Base-by-base conservation (phyloP, 2,113 vertebrate species). In the Colaptes auratus region DNA sequence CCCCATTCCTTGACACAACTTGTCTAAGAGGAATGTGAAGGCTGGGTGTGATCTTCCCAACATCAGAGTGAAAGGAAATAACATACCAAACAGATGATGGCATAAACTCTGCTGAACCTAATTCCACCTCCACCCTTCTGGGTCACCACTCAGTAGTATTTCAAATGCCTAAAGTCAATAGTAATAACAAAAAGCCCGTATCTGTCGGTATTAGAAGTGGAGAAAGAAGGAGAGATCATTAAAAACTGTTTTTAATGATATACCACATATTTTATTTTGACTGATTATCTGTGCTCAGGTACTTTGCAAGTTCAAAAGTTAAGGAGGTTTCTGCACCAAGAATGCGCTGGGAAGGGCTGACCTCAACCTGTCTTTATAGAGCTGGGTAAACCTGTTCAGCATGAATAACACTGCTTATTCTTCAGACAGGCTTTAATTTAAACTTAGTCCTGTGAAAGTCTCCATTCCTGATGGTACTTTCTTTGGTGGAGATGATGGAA, bases 1-100 rank as follows among this genome's bases (percentile, higher is more conserved):
- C 28, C 63, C 90, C 87, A 96, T 96, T 94, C 97, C 95, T 97
- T 98, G 98, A 97, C 95, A 96, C 79, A 78, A 97, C 98, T 97
- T 98, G 97, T 96, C 39, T 70, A 30, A 85, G 90, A 97, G 97
- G 97, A 97, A 98, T 97, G 97, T 3, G 17, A 95, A 95, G 95
- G 78, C 94, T 96, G 97, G 97, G 98, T 97, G 97, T 97, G 98
- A 96, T 95, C 98, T 97, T 98, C 96, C 97, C 97, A 94, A 83
- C 78, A 46, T 67, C 94, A 97, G 93, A 95, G 97, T 90, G 96
- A 98, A 97, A 97, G 97, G 98, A 98, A 98, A 94, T 92, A 81
- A 72, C 98, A 98, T 98, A 96, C 97, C 98, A 96, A 96, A 96
- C 72, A 92, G 93, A 95, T 97, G 97, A 98, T 90, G 52, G 55